These are phyloP conservation scores for Oxygymnocypris stewartii DNA, from an alignment of 2,113 vertebrate genomes.

Conservation along the genomic window DNA sequence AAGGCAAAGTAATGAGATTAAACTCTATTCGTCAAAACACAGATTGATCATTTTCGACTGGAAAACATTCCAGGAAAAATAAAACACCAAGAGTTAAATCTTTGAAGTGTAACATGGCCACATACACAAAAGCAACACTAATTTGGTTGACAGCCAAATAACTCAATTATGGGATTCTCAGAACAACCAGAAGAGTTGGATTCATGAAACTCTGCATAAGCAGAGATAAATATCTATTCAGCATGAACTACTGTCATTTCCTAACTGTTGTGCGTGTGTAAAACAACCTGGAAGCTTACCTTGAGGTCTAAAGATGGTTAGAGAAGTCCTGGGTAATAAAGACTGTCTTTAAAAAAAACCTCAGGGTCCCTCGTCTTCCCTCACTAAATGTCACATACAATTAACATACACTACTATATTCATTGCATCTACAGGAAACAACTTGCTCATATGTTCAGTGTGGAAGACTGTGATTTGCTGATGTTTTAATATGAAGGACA, in stretches of 20 bases:
- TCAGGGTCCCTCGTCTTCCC: neutral
- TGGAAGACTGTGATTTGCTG: neutral
- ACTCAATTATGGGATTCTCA: neutral
- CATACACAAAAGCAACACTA: constrained; percentile 13
- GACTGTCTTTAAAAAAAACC: neutral
- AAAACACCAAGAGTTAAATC: neutral
- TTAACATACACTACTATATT: neutral
- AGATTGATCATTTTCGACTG: neutral
- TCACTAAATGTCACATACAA: neutral
- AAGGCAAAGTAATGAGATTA: neutral
- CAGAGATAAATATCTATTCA: neutral
- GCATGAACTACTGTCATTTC: neutral
- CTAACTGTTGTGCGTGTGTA: too few species aligned
- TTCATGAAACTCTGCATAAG: neutral
- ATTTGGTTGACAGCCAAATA: constrained; percentile 24
- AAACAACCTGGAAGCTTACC: neutral
- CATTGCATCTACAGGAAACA: neutral
- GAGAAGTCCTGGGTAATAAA: neutral
- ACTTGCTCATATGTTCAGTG: neutral
- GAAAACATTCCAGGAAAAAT: neutral
- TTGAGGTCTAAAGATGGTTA: neutral
- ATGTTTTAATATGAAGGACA: constrained; percentile 10
- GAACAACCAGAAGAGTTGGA: neutral
- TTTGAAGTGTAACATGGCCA: neutral
- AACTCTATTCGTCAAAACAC: neutral